Conservation (phyloP, 2,113 vertebrate species). For the Eulacestoma nigropectus region DNA sequence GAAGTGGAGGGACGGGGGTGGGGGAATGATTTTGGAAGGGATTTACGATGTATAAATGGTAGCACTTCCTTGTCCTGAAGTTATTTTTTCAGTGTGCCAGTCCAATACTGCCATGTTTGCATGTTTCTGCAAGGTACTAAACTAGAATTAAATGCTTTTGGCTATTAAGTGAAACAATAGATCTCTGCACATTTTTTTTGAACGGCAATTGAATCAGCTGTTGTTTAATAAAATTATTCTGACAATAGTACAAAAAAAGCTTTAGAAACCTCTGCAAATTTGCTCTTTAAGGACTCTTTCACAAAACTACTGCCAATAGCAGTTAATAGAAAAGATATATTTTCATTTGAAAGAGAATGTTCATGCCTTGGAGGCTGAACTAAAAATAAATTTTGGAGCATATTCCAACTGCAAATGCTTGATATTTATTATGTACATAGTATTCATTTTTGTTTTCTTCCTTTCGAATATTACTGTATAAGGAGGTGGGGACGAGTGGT, state of each 20-base stretch:
- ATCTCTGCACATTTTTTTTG: not conserved
- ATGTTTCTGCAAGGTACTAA: conserved; percentile 30
- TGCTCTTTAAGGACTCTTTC: not conserved
- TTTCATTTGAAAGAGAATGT: not conserved
- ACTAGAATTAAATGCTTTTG: conserved; percentile 6
- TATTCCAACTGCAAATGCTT: not conserved
- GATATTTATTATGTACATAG: not conserved
- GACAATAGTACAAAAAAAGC: not conserved
- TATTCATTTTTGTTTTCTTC: not conserved
- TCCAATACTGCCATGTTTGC: not conserved
- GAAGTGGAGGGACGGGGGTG: rapidly evolving
- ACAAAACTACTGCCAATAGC: not conserved
- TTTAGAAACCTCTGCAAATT: not conserved
- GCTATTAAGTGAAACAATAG: conserved; percentile 15
- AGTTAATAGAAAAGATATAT: not conserved
- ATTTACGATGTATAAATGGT: not conserved
- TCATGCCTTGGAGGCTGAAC: not conserved
- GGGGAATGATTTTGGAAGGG: not conserved
- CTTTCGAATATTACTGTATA: not conserved
- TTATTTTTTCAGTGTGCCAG: conserved; percentile 20
- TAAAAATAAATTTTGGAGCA: not conserved
- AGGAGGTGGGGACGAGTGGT: rapidly evolving
- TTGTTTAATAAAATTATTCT: not conserved
- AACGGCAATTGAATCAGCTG: not conserved
- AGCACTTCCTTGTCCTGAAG: not conserved